Evolutionary conservation across 2,888 invertebrate genomes (phyloP), one percentile per base, ranked within the genome.

Genomic region (Dioctria rufipes): DNA sequence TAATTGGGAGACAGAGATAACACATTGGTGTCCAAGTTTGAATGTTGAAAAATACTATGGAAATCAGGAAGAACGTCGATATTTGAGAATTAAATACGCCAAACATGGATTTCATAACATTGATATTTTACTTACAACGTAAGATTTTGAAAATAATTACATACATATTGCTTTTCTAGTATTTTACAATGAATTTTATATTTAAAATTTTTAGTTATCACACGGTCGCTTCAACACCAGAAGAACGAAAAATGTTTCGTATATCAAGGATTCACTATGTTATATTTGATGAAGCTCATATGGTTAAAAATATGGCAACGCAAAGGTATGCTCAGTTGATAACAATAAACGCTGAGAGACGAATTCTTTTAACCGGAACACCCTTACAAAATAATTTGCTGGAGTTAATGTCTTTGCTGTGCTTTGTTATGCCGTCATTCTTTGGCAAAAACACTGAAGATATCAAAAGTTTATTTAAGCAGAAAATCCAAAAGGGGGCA

Each of bases 281-380:
- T 0, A 91, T 99, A 39, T 98, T 98, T 87, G 99, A 99, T 88
- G 99, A 99, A 87, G 98, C 98, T 1, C 98, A 99, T 87, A 98
- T 98, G 97, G 90, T 99, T 51, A 99, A 99, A 88, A 99, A 98
- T 87, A 98, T 98, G 97, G 93, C 95, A 79, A 97, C 98, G 0
- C 94, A 94, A 85, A 91, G 98, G 84, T 98, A 96, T 86, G 94
- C 96, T 85, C 95, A 96, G 88, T 90, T 98, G 79, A 94, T 97
- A 86, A 93, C 94, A 85, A 95, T 98, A 78, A 95, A 94, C 94
- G 96, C 97, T 0, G 92, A 94, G 85, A 93, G 95, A 88, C 92
- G 98, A 49, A 92, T 98, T 51, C 90, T 99, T 9, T 89, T 99
- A 39, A 99, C 98, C 0, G 99, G 98, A 3, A 99, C 98, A 0